Base-by-base conservation (phyloP, 1,140 invertebrate species). In the Euwallacea fornicatus region DNA sequence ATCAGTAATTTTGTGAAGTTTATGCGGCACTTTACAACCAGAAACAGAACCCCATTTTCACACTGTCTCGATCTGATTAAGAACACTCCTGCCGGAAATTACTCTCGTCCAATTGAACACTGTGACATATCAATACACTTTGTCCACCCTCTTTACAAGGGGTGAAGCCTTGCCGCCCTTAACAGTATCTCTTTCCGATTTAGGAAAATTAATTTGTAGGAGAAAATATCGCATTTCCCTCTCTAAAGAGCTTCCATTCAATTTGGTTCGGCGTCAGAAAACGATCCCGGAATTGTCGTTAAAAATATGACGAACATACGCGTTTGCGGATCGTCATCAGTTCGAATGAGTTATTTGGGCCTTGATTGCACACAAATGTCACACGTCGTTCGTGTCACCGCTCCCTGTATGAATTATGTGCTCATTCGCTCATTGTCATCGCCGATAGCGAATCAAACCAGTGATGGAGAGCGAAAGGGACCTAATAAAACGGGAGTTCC, bases 351-450 rank as follows among this genome's bases (percentile, higher is more conserved):
- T 80, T 80, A 80, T 79, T 80, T 78, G 78, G 74, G 73, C 74
- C 77, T 77, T 80, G 78, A 80, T 80, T 80, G 79, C 75, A 79
- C 77, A 74, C 74, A 76, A 78, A 77, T 76, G 76, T 77, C 77
- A 76, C 71, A 71, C 69, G 61, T 71, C 46, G 46, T 50, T 50
- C 46, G 46, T 50, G 46, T 50, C 70, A 71, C 54, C 73, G 69
- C 47, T 47, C 71, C 67, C 54, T 33, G 54, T 43, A 64, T 74
- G 69, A 79, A 78, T 77, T 75, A 78, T 76, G 73, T 59, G 62
- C 63, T 44, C 44, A 63, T 74, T 69, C 63, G 61, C 54, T 70
- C 72, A 75, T 78, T 77, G 76, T 76, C 77, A 77, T 77, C 73
- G 75, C 43, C 73, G 69, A 76, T 74, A 73, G 70, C 75, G 13